Conservation (phyloP, 2,797 vertebrate species). For the Cossypha caffra region DNA sequence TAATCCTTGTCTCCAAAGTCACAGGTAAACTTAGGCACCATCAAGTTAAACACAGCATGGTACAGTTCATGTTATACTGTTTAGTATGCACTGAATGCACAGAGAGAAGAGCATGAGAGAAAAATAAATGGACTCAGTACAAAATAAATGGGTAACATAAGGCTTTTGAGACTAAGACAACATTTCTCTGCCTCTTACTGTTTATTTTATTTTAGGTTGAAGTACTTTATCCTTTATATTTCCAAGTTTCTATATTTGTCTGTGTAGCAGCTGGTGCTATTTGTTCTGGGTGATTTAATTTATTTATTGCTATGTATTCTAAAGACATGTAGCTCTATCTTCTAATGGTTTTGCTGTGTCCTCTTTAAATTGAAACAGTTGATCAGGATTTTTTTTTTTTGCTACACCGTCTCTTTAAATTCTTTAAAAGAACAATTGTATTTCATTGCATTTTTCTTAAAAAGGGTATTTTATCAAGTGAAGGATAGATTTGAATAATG, state of each 20-base stretch:
- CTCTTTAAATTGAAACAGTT: constrained; percentile 10
- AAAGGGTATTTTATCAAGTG: background rate
- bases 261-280: constrained; percentile 34
- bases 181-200: constrained; percentile 21
- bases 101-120: background rate
- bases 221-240: constrained; percentile 1
- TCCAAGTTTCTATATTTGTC: constrained; percentile 20
- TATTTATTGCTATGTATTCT: constrained; percentile 46
- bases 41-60: background rate
- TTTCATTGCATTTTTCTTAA: background rate
- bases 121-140: constrained; percentile 11
- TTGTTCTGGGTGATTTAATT: constrained; percentile 51
- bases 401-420: background rate
- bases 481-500: background rate
- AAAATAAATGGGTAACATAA: constrained; percentile 48
- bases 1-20: background rate
- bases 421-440: background rate
- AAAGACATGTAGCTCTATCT: constrained; percentile 27
- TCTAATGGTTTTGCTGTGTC: background rate
- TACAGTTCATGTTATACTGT: background rate
- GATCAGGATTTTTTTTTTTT: background rate
- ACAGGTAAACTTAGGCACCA: background rate
- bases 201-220: constrained; percentile 4
- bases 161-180: constrained; percentile 34
- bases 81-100: constrained; percentile 8